Evolutionary conservation across 2,113 vertebrate genomes (phyloP).

Genomic region (Hippocampus comes): DNA sequence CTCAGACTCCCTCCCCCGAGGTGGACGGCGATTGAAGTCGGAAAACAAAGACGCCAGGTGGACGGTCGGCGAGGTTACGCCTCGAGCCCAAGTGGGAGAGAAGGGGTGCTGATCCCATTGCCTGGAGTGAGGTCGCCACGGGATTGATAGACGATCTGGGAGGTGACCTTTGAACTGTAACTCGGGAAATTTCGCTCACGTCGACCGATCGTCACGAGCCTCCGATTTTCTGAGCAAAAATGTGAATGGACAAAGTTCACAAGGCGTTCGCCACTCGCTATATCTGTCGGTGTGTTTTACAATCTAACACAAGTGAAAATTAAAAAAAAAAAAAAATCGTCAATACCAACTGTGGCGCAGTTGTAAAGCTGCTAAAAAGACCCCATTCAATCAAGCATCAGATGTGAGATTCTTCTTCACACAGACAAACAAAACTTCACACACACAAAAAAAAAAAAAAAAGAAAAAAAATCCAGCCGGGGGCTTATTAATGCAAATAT

Average conservation of each 20-base stretch:
- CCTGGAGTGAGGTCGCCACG: slow-evolving; percentile 2
- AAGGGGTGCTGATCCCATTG: slow-evolving; percentile 24
- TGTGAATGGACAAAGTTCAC: no score
- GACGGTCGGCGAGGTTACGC: slow-evolving; percentile 42
- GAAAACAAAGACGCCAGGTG: slow-evolving; percentile 64
- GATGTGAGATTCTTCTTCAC: slow-evolving; percentile 30
- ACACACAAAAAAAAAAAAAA: slow-evolving; percentile 13
- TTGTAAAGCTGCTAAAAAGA: background rate
- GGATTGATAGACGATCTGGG: background rate
- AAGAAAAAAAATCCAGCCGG: background rate
- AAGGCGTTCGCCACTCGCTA: no score
- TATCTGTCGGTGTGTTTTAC: no score
- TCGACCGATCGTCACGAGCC: background rate
- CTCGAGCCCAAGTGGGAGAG: slow-evolving; percentile 16
- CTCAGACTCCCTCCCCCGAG: slow-evolving; percentile 44
- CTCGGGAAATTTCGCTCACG: background rate
- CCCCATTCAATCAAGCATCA: slow-evolving; percentile 53
- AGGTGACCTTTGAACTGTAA: background rate
- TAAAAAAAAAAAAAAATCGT: no score
- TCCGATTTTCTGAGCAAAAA: background rate
- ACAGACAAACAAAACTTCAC: slow-evolving; percentile 47
- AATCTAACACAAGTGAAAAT: no score
- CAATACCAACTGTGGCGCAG: background rate
- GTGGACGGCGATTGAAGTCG: slow-evolving; percentile 25
- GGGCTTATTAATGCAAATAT: slow-evolving; percentile 40